These are phyloP conservation scores for Genyomyrus donnyi DNA, from an alignment of 2,113 vertebrate species.

Conservation along the genomic window DNA sequence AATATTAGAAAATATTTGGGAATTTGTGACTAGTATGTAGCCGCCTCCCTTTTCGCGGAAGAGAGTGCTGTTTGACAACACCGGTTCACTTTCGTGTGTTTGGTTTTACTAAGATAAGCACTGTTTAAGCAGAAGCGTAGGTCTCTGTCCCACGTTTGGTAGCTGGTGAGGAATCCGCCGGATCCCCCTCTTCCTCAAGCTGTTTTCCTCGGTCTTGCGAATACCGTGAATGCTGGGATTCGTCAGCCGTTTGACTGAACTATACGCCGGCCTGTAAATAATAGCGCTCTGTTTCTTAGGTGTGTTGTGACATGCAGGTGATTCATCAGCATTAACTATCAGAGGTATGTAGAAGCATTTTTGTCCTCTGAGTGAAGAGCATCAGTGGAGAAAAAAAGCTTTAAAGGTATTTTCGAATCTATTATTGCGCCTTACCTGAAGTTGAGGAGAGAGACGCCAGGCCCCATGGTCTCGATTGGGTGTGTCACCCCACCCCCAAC, in stretches of 20 bases:
- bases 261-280: neutral
- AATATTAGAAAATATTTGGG: neutral
- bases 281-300: neutral
- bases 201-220: neutral
- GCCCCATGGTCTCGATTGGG: neutral
- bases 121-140: neutral
- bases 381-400: neutral
- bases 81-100: neutral
- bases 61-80: neutral
- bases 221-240: neutral
- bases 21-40: neutral
- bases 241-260: neutral
- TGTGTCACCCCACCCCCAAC: neutral
- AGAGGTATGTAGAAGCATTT: neutral
- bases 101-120: neutral
- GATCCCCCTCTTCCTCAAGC: neutral
- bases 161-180: neutral
- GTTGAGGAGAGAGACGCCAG: neutral
- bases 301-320: neutral
- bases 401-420: neutral
- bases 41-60: neutral
- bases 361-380: neutral
- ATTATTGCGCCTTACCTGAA: neutral
- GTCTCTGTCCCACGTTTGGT: neutral
- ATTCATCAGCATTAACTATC: neutral